Evolutionary conservation across 2,113 vertebrate genomes (phyloP).

Genomic region (Erpornis zantholeuca): DNA sequence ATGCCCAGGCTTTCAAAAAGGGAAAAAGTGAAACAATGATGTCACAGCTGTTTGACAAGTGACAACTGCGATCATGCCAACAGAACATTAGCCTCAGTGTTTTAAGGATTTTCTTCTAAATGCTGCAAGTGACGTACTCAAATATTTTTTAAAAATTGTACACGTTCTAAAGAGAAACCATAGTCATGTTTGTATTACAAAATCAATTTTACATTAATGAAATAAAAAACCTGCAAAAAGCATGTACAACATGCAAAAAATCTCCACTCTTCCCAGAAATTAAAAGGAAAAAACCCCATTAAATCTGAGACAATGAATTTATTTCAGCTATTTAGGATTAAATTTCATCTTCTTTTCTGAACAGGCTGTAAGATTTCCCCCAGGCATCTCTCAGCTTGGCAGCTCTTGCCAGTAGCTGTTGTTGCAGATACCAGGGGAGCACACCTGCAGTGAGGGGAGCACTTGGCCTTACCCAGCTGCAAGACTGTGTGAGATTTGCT

Average conservation of each 20-base stretch:
- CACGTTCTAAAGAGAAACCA: background rate
- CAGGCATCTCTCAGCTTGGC: background rate
- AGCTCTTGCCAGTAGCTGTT: background rate
- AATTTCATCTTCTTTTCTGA: background rate
- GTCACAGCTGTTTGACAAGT: background rate
- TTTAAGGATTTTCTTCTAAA: background rate
- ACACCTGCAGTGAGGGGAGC: background rate
- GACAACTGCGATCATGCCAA: background rate
- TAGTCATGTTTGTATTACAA: background rate
- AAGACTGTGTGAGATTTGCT: background rate
- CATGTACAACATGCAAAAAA: constrained; percentile 56
- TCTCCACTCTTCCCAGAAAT: background rate
- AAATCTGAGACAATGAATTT: background rate
- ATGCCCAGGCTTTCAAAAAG: background rate
- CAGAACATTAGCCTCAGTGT: background rate
- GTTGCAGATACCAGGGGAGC: background rate
- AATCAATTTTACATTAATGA: background rate
- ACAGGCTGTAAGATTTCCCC: background rate
- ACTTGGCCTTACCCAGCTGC: background rate
- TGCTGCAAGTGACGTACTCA: background rate
- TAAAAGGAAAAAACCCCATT: background rate
- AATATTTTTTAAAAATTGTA: background rate
- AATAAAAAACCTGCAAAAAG: background rate
- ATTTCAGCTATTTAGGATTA: background rate
- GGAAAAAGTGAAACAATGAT: background rate